Evolutionary conservation across 2,113 vertebrate genomes (phyloP).

Genomic region (Podiceps cristatus): DNA sequence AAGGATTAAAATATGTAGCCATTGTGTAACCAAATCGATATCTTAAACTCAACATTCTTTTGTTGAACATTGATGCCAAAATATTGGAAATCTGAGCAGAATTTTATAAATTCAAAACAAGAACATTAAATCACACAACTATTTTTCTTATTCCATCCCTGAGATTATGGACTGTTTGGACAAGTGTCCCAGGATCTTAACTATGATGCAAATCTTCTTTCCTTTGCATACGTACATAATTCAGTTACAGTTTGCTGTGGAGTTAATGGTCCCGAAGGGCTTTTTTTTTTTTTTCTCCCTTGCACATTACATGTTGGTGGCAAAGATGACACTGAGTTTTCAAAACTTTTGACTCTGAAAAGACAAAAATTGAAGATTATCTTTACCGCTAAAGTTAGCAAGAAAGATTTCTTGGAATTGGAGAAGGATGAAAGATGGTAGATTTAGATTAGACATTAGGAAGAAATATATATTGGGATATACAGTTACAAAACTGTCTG

Average conservation of each 20-base stretch:
- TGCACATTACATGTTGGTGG: not conserved
- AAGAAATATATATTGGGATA: not conserved
- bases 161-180: not conserved
- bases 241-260: not conserved
- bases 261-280: not conserved
- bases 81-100: not conserved
- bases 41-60: not conserved
- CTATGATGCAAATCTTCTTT: fast-evolving
- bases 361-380: not conserved
- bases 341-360: not conserved
- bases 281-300: not conserved
- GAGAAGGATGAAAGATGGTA: not conserved
- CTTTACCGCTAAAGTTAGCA: not conserved
- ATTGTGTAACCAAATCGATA: not conserved
- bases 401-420: not conserved
- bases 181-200: not conserved
- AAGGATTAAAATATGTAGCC: not conserved
- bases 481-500: not conserved
- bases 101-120: not conserved
- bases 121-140: not conserved
- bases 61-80: not conserved
- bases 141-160: not conserved
- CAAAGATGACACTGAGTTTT: not conserved
- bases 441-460: too few species aligned
- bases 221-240: not conserved